These are phyloP conservation scores for Hyperoplus immaculatus DNA, from an alignment of 2,797 vertebrate species.

Conservation along the genomic window DNA sequence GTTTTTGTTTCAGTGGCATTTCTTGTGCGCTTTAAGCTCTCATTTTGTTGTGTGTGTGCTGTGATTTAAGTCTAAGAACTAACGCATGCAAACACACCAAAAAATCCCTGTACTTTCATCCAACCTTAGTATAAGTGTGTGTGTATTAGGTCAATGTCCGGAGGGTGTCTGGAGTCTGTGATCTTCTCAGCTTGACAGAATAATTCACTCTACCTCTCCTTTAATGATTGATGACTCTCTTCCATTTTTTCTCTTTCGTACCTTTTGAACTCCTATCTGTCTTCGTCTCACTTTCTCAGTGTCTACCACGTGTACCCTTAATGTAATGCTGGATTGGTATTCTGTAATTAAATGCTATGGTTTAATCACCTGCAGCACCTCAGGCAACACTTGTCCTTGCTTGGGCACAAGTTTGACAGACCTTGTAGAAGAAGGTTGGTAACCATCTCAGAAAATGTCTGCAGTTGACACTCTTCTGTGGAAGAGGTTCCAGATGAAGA, in stretches of 20 bases:
- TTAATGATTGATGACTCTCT: slow-evolving; percentile 3
- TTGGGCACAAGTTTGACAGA: not conserved
- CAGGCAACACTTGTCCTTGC: not conserved
- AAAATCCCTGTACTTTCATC: slow-evolving; percentile 17
- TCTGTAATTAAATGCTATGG: not conserved
- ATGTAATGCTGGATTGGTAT: not conserved
- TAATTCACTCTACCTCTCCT: slow-evolving; percentile 44
- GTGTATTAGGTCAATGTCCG: slow-evolving; percentile 54
- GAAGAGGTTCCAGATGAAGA: not conserved
- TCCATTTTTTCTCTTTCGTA: slow-evolving; percentile 2
- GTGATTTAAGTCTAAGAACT: slow-evolving; percentile 3
- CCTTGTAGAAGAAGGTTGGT: not conserved
- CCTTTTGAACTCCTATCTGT: slow-evolving; percentile 7
- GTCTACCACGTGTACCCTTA: not conserved
- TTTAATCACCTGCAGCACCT: slow-evolving; percentile 6
- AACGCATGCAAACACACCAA: not conserved
- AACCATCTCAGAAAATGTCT: not conserved
- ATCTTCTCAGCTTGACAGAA: slow-evolving; percentile 55
- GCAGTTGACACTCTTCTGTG: not conserved
- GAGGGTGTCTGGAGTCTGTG: slow-evolving; percentile 50
- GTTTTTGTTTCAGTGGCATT: slow-evolving; percentile 29
- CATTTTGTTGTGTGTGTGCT: not conserved
- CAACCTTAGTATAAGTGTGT: slow-evolving; percentile 36
- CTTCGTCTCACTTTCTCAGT: not conserved
- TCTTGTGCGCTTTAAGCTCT: slow-evolving; percentile 13